phyloP scores from a whole-genome alignment of 2,888 invertebrate species.

The Stegana nigrithorax region DNA sequence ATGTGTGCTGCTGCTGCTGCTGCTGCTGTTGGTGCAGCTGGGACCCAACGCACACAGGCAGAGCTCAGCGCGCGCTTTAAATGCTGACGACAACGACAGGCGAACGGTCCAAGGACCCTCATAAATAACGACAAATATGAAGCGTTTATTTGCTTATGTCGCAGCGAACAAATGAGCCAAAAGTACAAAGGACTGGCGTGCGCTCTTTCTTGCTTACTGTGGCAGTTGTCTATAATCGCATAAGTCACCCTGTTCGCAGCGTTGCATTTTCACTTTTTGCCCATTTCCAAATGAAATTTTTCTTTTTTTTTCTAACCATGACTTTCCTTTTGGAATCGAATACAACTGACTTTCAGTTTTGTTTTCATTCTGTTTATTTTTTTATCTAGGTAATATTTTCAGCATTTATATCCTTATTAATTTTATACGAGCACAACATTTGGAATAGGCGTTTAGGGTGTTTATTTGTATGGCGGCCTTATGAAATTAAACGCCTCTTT shows the following conservation, averaged over 20 bases:
- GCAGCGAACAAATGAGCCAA: conserved; percentile 20
- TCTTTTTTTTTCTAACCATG: conserved; percentile 14
- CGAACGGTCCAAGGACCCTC: conserved; percentile 52
- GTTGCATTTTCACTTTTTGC: conserved; percentile 50
- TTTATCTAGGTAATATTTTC: conserved; percentile 43
- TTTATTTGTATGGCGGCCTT: conserved; percentile 42
- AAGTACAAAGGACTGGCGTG: background rate
- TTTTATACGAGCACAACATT: conserved; percentile 34
- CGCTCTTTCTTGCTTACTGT: conserved; percentile 10
- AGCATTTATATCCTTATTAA: conserved; percentile 41
- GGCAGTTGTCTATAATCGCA: conserved; percentile 65
- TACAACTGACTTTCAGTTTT: no score
- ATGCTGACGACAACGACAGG: background rate
- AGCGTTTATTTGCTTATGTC: conserved; percentile 62
- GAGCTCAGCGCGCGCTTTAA: background rate
- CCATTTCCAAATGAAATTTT: conserved; percentile 30
- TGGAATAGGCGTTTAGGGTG: conserved; percentile 38
- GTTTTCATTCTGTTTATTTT: conserved; percentile 31
- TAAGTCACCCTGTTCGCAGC: conserved; percentile 63
- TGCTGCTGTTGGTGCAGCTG: conserved; percentile 48
- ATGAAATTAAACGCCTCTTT: conserved; percentile 4
- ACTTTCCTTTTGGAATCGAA: no score
- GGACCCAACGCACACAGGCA: background rate
- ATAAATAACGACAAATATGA: conserved; percentile 62
- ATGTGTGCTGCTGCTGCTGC: background rate